Percentiles rank a stretch among this genome's conserved stretches.
phyloP scores from a whole-genome alignment of 2,888 invertebrate species.

The Nezara viridula region DNA sequence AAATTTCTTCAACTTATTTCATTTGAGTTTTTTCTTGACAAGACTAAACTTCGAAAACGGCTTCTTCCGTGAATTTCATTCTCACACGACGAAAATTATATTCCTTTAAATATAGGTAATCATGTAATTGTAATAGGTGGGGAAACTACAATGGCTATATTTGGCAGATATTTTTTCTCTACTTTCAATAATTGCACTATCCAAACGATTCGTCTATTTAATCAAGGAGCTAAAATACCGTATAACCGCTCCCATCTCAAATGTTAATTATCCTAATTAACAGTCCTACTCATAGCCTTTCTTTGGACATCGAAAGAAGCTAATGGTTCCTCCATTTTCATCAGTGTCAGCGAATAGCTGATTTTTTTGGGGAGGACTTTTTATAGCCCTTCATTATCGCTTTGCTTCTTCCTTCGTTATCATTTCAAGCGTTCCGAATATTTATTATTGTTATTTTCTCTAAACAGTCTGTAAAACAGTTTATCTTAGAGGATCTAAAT shows the following conservation, averaged over 20 bases:
- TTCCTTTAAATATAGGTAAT: too few species aligned
- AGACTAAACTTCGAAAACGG: too few species aligned
- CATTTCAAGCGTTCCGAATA: background rate
- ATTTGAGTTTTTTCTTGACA: too few species aligned
- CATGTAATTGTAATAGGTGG: too few species aligned
- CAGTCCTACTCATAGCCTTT: background rate
- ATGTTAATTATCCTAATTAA: constrained; percentile 38
- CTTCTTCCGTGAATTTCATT: too few species aligned
- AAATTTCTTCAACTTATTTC: too few species aligned
- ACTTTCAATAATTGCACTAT: background rate
- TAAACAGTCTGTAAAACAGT: background rate
- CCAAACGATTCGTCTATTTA: background rate
- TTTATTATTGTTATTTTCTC: background rate
- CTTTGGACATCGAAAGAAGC: constrained; percentile 16
- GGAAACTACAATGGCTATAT: too few species aligned
- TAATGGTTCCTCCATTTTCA: constrained; percentile 45
- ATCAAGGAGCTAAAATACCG: background rate
- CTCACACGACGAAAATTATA: too few species aligned
- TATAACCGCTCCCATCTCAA: constrained; percentile 10
- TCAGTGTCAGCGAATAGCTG: background rate
- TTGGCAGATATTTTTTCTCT: too few species aligned
- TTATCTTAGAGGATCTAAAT: too few species aligned
- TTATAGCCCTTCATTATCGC: background rate
- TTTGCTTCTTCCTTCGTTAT: background rate
- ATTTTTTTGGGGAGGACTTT: background rate